Percentiles rank a stretch among this genome's conserved stretches.
Evolutionary conservation across 2,797 vertebrate genomes (phyloP).

Genomic region (Scomberomorus guttatus): DNA sequence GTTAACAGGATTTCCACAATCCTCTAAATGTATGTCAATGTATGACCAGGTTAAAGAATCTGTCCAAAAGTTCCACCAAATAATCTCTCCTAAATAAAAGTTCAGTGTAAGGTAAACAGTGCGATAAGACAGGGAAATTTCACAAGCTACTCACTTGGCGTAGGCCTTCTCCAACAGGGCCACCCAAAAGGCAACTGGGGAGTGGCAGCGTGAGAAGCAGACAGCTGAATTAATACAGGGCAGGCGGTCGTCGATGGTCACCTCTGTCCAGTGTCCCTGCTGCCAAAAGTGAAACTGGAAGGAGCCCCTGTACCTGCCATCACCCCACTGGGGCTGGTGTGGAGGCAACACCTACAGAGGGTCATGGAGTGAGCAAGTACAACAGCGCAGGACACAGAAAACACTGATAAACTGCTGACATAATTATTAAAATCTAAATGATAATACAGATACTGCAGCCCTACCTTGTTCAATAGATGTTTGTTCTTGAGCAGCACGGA

Average conservation of each 20-base stretch:
- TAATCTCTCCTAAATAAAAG: neutral
- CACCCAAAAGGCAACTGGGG: conserved; percentile 94
- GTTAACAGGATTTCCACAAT: neutral
- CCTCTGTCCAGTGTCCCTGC: conserved; percentile 93
- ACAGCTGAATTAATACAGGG: conserved; percentile 91
- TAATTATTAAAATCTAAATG: neutral
- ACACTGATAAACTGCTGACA: neutral
- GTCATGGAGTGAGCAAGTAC: neutral
- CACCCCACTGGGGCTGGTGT: conserved; percentile 91
- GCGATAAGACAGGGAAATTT: conserved; percentile 18
- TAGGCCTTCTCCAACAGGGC: conserved; percentile 96
- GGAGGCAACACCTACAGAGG: conserved; percentile 90
- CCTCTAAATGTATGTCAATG: neutral
- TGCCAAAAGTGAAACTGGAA: conserved; percentile 93
- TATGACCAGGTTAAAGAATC: neutral
- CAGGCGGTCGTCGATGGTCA: conserved; percentile 92
- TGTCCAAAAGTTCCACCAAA: neutral
- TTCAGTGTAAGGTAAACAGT: neutral
- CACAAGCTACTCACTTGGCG: conserved; percentile 89
- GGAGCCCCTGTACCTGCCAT: conserved; percentile 87
- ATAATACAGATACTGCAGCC: neutral
- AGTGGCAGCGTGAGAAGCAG: conserved; percentile 95
- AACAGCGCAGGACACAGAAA: neutral
- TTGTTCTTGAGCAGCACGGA: conserved; percentile 90
- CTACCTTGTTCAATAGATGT: conserved; percentile 91